A percentile compares a stretch with the other conserved stretches of the same genome.
These are phyloP conservation scores for Thamnaconus septentrionalis DNA, from an alignment of 2,113 vertebrate species.

Conservation along the genomic window DNA sequence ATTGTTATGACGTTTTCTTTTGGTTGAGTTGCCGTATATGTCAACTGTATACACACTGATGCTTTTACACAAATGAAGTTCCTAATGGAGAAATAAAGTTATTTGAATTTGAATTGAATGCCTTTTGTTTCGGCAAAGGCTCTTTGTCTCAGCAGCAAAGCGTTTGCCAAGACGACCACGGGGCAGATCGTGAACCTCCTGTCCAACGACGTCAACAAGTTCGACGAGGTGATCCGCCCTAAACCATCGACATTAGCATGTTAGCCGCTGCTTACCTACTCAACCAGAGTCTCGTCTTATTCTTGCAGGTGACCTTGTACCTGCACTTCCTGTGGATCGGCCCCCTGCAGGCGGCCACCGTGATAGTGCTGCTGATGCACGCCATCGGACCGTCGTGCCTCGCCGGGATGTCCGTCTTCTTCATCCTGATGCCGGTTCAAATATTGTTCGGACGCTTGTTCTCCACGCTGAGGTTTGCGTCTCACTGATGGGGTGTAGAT, in stretches of 20 bases:
- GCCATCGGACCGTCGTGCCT: slow-evolving; percentile 88
- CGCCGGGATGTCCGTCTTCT: slow-evolving; percentile 84
- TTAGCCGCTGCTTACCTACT: too few relatives aligned
- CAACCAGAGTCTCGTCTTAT: slow-evolving; percentile 5
- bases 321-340: slow-evolving; percentile 91
- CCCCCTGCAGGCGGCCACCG: slow-evolving; percentile 83
- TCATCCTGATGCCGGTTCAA: slow-evolving; percentile 87
- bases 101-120: too few relatives aligned
- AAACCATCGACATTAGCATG: too few relatives aligned
- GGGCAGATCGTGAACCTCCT: slow-evolving; percentile 93
- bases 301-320: slow-evolving; percentile 85
- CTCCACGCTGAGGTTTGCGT: slow-evolving; percentile 81
- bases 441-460: slow-evolving; percentile 85
- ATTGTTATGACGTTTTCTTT: too few relatives aligned
- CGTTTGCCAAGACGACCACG: slow-evolving; percentile 88
- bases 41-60: too few relatives aligned
- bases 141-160: slow-evolving; percentile 83
- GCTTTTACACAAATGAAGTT: too few relatives aligned
- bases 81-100: too few relatives aligned
- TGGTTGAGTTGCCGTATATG: too few relatives aligned
- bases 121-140: slow-evolving; percentile 71
- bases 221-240: slow-evolving; percentile 83
- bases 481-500: neutral
- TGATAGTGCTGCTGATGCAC: slow-evolving; percentile 82
- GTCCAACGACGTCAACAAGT: slow-evolving; percentile 93